phyloP scores from a whole-genome alignment of 2,113 vertebrate species.

The Trogon surrucura region DNA sequence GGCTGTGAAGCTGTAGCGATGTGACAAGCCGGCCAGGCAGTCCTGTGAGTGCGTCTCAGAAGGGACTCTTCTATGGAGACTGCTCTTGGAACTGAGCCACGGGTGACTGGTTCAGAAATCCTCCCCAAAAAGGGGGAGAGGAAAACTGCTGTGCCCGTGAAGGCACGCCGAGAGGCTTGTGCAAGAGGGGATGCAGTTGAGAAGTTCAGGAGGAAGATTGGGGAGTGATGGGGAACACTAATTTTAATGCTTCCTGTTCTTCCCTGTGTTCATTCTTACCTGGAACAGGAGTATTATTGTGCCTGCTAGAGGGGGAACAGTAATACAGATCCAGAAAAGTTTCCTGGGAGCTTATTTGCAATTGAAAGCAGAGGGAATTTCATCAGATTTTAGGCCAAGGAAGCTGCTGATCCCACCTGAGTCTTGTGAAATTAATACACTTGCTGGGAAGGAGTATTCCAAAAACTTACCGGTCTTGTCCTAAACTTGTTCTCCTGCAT shows the following conservation, averaged over 20 bases:
- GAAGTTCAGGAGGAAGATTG: background rate
- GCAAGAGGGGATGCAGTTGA: background rate
- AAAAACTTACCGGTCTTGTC: background rate
- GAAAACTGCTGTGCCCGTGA: background rate
- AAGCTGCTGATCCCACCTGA: background rate
- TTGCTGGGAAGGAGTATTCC: background rate
- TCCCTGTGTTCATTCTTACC: background rate
- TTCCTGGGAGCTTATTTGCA: background rate
- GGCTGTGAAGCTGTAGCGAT: background rate
- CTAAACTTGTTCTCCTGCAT: background rate
- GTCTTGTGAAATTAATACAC: background rate
- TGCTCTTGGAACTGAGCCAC: background rate
- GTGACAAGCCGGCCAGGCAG: background rate
- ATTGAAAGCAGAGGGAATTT: background rate
- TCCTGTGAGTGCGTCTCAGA: rapidly evolving
- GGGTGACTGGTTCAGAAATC: background rate
- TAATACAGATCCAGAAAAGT: background rate
- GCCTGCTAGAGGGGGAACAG: background rate
- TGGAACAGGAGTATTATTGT: background rate
- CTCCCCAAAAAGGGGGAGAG: background rate
- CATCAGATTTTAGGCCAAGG: background rate
- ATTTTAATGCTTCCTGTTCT: background rate
- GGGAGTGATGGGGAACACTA: background rate
- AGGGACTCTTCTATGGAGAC: rapidly evolving
- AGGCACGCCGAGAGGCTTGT: background rate